Evolutionary conservation across 2,797 vertebrate species (phyloP).

Genomic region (Serranus cabrilla): DNA sequence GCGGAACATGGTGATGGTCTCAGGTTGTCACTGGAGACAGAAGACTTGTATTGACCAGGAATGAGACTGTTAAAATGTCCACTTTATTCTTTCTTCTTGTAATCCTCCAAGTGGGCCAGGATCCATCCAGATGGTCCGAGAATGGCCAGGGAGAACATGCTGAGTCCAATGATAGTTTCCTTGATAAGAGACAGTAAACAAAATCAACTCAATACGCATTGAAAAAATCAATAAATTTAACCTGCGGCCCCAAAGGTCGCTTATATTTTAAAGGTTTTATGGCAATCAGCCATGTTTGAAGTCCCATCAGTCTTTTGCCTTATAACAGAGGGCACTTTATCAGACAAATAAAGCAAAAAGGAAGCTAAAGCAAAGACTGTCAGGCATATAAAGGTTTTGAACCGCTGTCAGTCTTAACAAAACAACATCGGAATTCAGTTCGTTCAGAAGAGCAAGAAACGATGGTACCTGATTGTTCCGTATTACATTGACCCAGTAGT

Average conservation of each 20-base stretch:
- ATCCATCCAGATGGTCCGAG: slow-evolving; percentile 88
- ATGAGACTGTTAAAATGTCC: slow-evolving; percentile 28
- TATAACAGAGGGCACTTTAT: no score
- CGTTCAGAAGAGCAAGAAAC: no score
- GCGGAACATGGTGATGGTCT: slow-evolving; percentile 33
- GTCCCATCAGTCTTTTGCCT: background rate
- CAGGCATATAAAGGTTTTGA: no score
- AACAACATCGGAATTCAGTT: no score
- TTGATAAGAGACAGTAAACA: slow-evolving; percentile 17
- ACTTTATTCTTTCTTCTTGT: slow-evolving; percentile 84
- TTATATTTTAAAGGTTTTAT: no score
- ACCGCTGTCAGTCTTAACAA: no score
- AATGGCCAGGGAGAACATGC: slow-evolving; percentile 69
- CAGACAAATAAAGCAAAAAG: no score
- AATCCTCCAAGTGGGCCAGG: slow-evolving; percentile 86
- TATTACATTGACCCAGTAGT: no score
- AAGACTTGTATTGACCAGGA: background rate
- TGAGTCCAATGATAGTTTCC: slow-evolving; percentile 69
- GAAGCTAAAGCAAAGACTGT: no score
- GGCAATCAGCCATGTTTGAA: background rate
- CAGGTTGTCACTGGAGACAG: slow-evolving; percentile 23
- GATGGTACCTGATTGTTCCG: no score
- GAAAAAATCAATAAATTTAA: background rate
- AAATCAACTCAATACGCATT: background rate
- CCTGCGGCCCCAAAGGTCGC: background rate